Base-by-base conservation (phyloP, 2,888 invertebrate species). In the Operophtera brumata region DNA sequence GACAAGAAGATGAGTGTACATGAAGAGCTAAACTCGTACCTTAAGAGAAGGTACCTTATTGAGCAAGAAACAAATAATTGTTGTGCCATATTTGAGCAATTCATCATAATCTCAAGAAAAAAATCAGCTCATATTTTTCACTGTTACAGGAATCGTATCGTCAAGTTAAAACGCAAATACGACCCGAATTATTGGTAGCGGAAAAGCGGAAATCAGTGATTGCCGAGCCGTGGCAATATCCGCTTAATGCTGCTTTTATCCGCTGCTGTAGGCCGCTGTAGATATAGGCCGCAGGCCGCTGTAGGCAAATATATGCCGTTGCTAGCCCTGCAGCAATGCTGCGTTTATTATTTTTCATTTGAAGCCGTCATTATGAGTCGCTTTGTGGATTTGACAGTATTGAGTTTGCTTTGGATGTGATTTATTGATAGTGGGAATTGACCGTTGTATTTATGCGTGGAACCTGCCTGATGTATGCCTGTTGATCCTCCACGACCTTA, bases 191-290 rank as follows among this genome's bases (percentile, higher is more conserved):
- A 80, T 82, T 80, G 82, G 77, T 67, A 77, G 68, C 74, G 77
- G 74, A 71, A 72, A 73, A 78, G 69, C 82, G 85, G 84, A 86
- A 78, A 81, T 82, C 81, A 75, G 76, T 73, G 82, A 80, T 80
- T 75, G 82, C 77, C 70, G 78, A 77, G 70, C 78, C 71, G 70
- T 66, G 47, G 76, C 79, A 85, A 85, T 85, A 82, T 85, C 85
- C 85, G 85, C 70, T 74, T 70, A 69, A 65, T 69, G 65, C 70
- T 59, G 71, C 68, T 70, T 75, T 70, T 73, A 75, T 66, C 68
- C 71, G 66, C 65, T 42, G 64, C 67, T 62, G 57, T 60, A 62
- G 32, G 66, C 60, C 61, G 66, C 61, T 56, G 55, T 40, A 57
- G 58, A 7, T 13, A 41, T 35, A 41, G 45, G 47, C 37, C 39